phyloP scores from a whole-genome alignment of 2,888 invertebrate genomes.

The Pterobdella sp. region DNA sequence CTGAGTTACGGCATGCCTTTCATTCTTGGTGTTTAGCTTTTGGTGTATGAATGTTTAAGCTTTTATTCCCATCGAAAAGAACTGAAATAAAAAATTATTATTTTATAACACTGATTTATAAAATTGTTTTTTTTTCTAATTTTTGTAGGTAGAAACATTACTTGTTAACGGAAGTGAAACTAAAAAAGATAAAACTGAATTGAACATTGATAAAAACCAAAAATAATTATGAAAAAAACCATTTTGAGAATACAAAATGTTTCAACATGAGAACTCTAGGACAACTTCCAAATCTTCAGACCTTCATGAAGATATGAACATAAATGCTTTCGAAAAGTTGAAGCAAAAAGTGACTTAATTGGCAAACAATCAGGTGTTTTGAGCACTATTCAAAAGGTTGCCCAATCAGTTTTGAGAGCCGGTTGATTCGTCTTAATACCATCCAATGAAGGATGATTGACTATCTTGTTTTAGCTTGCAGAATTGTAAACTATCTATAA shows the following conservation, averaged over 20 bases:
- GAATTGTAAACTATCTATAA: neutral
- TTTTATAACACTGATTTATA: no score
- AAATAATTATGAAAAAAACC: neutral
- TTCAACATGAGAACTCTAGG: neutral
- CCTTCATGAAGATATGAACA: neutral
- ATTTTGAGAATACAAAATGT: neutral
- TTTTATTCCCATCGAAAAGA: no score
- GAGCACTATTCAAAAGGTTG: constrained; percentile 62
- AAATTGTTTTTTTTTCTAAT: no score
- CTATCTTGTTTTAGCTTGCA: constrained; percentile 78
- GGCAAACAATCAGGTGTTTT: constrained; percentile 69
- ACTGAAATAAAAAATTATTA: no score
- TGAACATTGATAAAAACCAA: neutral
- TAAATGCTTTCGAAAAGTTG: constrained; percentile 58
- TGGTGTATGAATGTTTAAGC: no score
- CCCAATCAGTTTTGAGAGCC: constrained; percentile 60
- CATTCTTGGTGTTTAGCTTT: no score
- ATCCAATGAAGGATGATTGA: constrained; percentile 82
- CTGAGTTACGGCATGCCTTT: no score
- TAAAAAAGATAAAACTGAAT: no score
- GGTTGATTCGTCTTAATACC: constrained; percentile 84
- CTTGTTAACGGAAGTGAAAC: neutral
- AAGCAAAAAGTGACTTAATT: constrained; percentile 68
- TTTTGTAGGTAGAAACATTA: neutral
- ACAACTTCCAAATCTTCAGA: no score